Percentiles rank a stretch among this genome's conserved stretches.
phyloP scores from a whole-genome alignment of 1,140 invertebrate species.

The roundworm (Caenorhabditis elegans) region WBcel235 BX284604.4:5134001-5134500 shows the following conservation, averaged over 20 bases:
- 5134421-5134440: too few species aligned
- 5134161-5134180: slow-evolving; percentile 6
- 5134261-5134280: not conserved
- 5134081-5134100: not conserved
- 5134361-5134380: too few species aligned
- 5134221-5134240: not conserved
- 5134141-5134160: not conserved
- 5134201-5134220: not conserved
- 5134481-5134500: too few species aligned
- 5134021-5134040: slow-evolving; percentile 28
- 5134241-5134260: not conserved
- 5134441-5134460: too few species aligned
- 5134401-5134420: too few species aligned
- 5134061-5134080: not conserved
- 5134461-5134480: too few species aligned
- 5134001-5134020: slow-evolving; percentile 12
- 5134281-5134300: slow-evolving; percentile 23
- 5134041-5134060: too few species aligned
- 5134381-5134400: too few species aligned
- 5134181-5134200: slow-evolving; percentile 28
- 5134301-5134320: not conserved
- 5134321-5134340: too few species aligned
- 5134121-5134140: not conserved
- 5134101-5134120: slow-evolving; percentile 22
- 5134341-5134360: not conserved